Evolutionary conservation across 2,888 invertebrate species (phyloP).

Genomic region (Eupithecia centaureata): DNA sequence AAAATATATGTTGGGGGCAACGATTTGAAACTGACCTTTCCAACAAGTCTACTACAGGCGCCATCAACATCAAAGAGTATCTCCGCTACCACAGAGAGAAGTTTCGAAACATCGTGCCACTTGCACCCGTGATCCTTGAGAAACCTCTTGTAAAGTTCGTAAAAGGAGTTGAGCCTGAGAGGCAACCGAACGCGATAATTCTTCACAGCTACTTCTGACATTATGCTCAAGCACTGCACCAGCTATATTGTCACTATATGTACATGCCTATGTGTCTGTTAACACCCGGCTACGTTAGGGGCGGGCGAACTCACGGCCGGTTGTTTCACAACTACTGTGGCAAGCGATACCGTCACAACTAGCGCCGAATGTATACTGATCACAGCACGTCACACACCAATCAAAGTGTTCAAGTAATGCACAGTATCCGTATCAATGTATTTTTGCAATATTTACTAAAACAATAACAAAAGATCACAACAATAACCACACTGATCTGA

Average conservation of each 20-base stretch:
- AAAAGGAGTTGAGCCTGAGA: conserved; percentile 70
- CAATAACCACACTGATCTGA: conserved; percentile 45
- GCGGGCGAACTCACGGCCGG: conserved; percentile 72
- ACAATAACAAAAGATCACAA: conserved; percentile 30
- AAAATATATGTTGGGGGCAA: conserved; percentile 3
- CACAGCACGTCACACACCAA: conserved; percentile 43
- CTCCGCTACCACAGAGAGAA: conserved; percentile 74
- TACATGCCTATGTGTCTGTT: conserved; percentile 42
- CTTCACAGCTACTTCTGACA: conserved; percentile 71
- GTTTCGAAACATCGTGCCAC: conserved; percentile 79
- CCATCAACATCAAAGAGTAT: conserved; percentile 78
- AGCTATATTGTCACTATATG: conserved; percentile 39
- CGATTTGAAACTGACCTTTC: conserved; percentile 74
- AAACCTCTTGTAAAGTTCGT: conserved; percentile 76
- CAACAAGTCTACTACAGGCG: conserved; percentile 68
- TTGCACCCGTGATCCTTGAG: conserved; percentile 79
- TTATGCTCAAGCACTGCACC: conserved; percentile 58
- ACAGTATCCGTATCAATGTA: conserved; percentile 23
- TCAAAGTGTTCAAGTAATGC: conserved; percentile 29
- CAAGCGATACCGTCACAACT: conserved; percentile 53
- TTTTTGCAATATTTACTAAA: conserved; percentile 26
- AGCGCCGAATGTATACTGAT: conserved; percentile 42
- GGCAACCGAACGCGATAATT: conserved; percentile 62
- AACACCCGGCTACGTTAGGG: conserved; percentile 51
- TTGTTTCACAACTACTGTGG: conserved; percentile 68